Conservation (phyloP, 1,140 invertebrate species). For the Drosophila arizonae region DNA sequence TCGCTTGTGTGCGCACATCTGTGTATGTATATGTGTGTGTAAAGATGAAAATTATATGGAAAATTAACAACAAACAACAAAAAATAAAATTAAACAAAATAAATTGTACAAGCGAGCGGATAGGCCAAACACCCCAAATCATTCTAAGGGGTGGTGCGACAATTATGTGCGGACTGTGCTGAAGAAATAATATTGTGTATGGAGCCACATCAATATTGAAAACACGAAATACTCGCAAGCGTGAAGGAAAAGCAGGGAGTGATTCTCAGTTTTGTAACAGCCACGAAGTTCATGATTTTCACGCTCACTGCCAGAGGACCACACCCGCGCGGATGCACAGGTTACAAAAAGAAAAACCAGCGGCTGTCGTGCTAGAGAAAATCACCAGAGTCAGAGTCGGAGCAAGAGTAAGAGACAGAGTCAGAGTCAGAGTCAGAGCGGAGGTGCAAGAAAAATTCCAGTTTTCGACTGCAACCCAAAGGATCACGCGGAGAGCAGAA, state of each 20-base stretch:
- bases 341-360: constrained; percentile 45
- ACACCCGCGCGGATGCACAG: constrained; percentile 49
- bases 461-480: constrained; percentile 44
- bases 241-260: constrained; percentile 3
- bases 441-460: constrained; percentile 46
- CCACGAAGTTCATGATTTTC: constrained; percentile 33
- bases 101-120: neutral
- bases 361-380: constrained; percentile 37
- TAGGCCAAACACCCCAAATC: constrained; percentile 18
- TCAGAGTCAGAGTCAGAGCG: constrained; percentile 1
- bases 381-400: constrained; percentile 14
- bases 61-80: constrained; percentile 16
- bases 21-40: constrained; percentile 2
- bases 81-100: neutral
- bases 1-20: constrained; percentile 5
- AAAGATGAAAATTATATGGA: constrained; percentile 28
- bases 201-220: constrained; percentile 17
- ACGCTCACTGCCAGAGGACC: constrained; percentile 38
- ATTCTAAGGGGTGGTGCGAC: neutral
- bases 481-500: constrained; percentile 43
- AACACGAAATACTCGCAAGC: constrained; percentile 16
- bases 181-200: constrained; percentile 8
- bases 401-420: constrained; percentile 9
- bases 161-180: constrained; percentile 20
- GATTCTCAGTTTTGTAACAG: constrained; percentile 14